These are phyloP conservation scores for Alectura lathami DNA, from an alignment of 2,113 vertebrate genomes.

Conservation along the genomic window DNA sequence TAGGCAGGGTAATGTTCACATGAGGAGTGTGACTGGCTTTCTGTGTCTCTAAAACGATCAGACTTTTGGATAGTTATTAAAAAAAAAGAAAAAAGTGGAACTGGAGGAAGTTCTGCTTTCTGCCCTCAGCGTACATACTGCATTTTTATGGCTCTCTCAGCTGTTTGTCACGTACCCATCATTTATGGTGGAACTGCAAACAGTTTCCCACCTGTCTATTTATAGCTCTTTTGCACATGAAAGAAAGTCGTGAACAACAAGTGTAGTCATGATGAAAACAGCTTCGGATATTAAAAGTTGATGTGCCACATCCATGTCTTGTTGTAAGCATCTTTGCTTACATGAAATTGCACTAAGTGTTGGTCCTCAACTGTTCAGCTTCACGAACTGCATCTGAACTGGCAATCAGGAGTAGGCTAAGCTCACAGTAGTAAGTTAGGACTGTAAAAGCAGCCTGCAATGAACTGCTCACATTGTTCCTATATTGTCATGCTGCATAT, in stretches of 20 bases:
- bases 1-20: background rate
- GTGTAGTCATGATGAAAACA: background rate
- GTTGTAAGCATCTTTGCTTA: background rate
- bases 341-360: background rate
- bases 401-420: background rate
- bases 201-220: constrained; percentile 10
- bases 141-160: background rate
- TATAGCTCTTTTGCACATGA: background rate
- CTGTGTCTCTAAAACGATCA: background rate
- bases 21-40: background rate
- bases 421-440: background rate
- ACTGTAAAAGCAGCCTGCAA: constrained; percentile 5
- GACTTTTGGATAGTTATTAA: background rate
- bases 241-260: background rate
- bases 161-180: background rate
- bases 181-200: constrained; percentile 13
- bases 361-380: background rate
- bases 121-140: background rate
- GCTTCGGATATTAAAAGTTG: background rate
- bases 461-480: background rate
- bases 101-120: background rate
- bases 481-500: background rate
- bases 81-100: background rate
- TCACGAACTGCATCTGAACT: background rate
- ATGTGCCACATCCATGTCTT: background rate